phyloP scores from a whole-genome alignment of 2,797 vertebrate species.

The Cossypha heuglini region DNA sequence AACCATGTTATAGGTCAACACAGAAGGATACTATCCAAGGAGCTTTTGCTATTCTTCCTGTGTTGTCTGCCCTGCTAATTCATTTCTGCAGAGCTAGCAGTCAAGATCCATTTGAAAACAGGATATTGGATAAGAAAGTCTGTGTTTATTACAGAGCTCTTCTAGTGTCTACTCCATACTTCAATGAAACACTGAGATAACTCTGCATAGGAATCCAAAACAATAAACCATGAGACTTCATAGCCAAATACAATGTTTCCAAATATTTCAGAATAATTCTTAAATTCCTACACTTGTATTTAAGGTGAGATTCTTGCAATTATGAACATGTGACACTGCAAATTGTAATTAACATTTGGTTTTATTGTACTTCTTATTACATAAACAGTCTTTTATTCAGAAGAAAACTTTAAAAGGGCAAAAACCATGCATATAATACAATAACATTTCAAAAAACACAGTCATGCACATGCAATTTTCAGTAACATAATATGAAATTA shows the following conservation, averaged over 20 bases:
- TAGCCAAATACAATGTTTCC: neutral
- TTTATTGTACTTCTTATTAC: neutral
- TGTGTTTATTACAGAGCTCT: neutral
- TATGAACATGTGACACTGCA: neutral
- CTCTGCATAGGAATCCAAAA: neutral
- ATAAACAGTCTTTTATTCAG: neutral
- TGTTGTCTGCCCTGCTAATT: neutral
- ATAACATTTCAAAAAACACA: neutral
- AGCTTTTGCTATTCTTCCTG: neutral
- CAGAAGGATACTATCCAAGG: neutral
- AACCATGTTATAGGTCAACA: neutral
- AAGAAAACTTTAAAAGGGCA: neutral
- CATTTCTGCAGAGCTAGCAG: neutral
- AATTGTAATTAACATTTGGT: neutral
- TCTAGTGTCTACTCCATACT: neutral
- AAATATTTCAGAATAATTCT: neutral
- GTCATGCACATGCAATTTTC: neutral
- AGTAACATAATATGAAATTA: neutral
- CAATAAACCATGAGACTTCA: neutral
- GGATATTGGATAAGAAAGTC: neutral
- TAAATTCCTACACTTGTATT: neutral
- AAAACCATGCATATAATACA: neutral
- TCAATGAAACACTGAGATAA: neutral
- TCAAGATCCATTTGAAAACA: neutral
- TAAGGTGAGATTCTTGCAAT: neutral